Evolutionary conservation across 2,888 invertebrate genomes (phyloP), one percentile per base, ranked within the genome.

Genomic region (Quadriops clusia): DNA sequence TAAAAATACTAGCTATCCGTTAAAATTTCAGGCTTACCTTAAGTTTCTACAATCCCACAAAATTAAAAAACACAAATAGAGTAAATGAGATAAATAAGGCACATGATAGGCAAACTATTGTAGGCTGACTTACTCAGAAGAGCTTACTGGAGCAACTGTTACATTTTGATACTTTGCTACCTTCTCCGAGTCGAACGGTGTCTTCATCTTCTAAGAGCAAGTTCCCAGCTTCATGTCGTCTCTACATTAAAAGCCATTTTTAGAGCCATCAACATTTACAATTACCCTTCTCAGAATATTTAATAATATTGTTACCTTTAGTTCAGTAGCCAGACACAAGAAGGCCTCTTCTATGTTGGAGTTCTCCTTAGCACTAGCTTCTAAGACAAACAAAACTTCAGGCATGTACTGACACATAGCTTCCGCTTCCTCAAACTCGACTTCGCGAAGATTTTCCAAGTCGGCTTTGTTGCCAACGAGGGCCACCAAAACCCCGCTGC

Each of bases 381-480:
- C 89, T 65, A 87, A 69, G 17, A 86, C 80, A 57, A 81, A 81
- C 56, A 86, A 70, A 28, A 89, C 80, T 65, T 89, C 87, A 12
- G 86, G 84, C 50, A 85, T 75, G 58, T 80, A 83, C 49, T 83
- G 75, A 53, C 86, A 83, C 64, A 90, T 77, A 16, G 82, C 78
- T 55, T 86, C 81, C 1, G 87, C 89, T 58, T 91, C 91, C 41
- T 79, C 79, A 21, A 76, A 73, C 47, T 86, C 81, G 1, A 93
- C 87, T 60, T 87, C 86, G 30, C 90, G 63, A 43, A 82, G 73
- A 13, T 73, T 74, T 34, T 76, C 79, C 46, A 89, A 60, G 58
- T 91, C 91, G 58, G 85, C 83, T 62, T 93, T 93, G 51, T 91
- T 91, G 5, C 94, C 95, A 39, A 95, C 85, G 43, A 95, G 64